Conservation (phyloP, 2,888 invertebrate species). For the Drosophila mercatorum region DNA sequence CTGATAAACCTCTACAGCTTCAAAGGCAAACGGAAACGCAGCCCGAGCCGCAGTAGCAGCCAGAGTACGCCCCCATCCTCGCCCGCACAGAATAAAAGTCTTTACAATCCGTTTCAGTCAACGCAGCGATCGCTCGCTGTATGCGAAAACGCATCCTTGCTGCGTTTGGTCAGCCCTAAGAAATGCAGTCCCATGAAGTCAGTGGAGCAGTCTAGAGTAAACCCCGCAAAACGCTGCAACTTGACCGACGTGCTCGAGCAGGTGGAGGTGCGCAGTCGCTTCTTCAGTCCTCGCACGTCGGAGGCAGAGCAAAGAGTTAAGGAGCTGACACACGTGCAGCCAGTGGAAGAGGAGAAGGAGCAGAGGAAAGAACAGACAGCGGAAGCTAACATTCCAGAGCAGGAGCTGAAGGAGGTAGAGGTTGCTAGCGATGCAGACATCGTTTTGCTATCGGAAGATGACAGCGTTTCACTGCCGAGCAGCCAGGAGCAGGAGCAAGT, state of each 20-base stretch:
- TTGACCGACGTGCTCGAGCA: conserved; percentile 49
- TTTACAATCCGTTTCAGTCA: conserved; percentile 80
- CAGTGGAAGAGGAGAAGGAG: conserved; percentile 16
- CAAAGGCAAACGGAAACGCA: conserved; percentile 57
- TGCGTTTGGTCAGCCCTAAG: conserved; percentile 74
- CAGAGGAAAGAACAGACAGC: conserved; percentile 2
- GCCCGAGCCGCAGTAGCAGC: conserved; percentile 48
- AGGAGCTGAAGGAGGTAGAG: no score
- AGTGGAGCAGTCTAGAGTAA: conserved; percentile 18
- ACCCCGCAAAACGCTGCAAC: conserved; percentile 56
- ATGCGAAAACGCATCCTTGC: conserved; percentile 72
- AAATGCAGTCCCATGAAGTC: conserved; percentile 40
- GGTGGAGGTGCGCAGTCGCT: conserved; percentile 87
- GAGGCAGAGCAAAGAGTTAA: conserved; percentile 17
- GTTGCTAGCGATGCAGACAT: conserved; percentile 12
- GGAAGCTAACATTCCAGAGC: not conserved
- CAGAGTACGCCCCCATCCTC: conserved; percentile 57
- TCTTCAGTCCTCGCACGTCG: conserved; percentile 84
- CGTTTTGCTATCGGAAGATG: conserved; percentile 58
- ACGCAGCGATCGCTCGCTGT: conserved; percentile 51
- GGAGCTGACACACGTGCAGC: conserved; percentile 7
- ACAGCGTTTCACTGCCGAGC: conserved; percentile 33
- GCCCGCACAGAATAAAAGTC: conserved; percentile 69
- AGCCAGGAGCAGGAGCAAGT: conserved; percentile 38
- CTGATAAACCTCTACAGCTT: conserved; percentile 75